A percentile compares a stretch with the other conserved stretches of the same genome.
These are phyloP conservation scores for Pristionchus maxplancki DNA, from an alignment of 2,888 invertebrate genomes.

Conservation along the genomic window DNA sequence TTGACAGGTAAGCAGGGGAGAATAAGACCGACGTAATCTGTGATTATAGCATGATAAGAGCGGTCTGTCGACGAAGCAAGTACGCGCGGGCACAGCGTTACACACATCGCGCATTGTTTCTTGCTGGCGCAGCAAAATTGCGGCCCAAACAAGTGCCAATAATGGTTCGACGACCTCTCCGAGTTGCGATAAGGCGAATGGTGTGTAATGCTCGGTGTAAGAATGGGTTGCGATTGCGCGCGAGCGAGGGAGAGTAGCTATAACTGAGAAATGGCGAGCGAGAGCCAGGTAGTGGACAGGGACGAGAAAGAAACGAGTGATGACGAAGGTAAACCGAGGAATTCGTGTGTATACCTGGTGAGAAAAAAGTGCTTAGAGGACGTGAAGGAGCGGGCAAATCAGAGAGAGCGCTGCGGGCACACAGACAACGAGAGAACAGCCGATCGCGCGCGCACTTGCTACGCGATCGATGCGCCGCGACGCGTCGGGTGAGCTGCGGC, in stretches of 20 bases:
- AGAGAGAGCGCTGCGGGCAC: not conserved
- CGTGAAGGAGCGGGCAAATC: not conserved
- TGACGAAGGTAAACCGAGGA: slow-evolving; percentile 38
- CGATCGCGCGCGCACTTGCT: slow-evolving; percentile 40
- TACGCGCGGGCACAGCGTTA: not conserved
- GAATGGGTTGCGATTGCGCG: slow-evolving; percentile 26
- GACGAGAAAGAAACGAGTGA: slow-evolving; percentile 32
- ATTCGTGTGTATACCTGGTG: slow-evolving; percentile 22
- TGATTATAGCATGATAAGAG: slow-evolving; percentile 41
- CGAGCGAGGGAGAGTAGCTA: not conserved
- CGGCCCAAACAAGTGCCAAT: not conserved
- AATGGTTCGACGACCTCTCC: not conserved
- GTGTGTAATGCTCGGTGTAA: slow-evolving; percentile 37
- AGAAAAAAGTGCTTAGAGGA: slow-evolving; percentile 11
- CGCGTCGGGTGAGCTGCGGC: not conserved
- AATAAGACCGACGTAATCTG: not conserved
- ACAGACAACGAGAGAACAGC: slow-evolving; percentile 26
- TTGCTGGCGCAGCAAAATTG: not conserved
- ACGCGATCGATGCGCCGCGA: slow-evolving; percentile 28
- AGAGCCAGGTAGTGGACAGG: slow-evolving; percentile 13
- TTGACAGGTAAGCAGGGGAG: slow-evolving; percentile 20
- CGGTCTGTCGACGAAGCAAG: not conserved
- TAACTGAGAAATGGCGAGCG: not conserved
- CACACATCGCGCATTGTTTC: not conserved
- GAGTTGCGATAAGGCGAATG: not conserved